phyloP scores from a whole-genome alignment of 2,113 vertebrate genomes.

The Hyla sarda region DNA sequence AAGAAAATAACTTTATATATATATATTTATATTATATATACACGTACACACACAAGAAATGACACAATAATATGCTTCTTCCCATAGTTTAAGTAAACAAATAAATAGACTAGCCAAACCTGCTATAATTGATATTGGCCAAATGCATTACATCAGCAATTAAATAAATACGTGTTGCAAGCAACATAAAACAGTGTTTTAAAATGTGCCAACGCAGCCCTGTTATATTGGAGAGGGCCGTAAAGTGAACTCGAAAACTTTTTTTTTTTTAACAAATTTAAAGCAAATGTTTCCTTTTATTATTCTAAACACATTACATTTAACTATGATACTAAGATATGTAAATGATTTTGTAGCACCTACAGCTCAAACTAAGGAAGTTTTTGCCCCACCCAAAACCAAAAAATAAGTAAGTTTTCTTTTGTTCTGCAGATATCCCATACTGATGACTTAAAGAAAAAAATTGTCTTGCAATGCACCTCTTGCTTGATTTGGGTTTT shows the following conservation, averaged over 20 bases:
- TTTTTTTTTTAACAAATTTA: slow-evolving; percentile 81
- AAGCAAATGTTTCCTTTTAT: slow-evolving; percentile 89
- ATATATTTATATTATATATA: slow-evolving; percentile 95
- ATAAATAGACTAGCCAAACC: slow-evolving; percentile 99
- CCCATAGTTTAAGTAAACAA: slow-evolving; percentile 98
- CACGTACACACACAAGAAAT: slow-evolving; percentile 93
- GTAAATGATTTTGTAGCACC: slow-evolving; percentile 99
- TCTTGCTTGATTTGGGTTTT: slow-evolving; percentile 99
- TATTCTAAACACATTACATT: slow-evolving; percentile 95
- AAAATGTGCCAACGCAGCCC: slow-evolving; percentile 86
- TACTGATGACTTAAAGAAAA: slow-evolving; percentile 95
- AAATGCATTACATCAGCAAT: slow-evolving; percentile 98
- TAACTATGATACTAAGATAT: slow-evolving; percentile 99
- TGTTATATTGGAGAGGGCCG: slow-evolving; percentile 83
- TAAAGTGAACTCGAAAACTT: slow-evolving; percentile 84
- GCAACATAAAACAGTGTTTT: slow-evolving; percentile 94
- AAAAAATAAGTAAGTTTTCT: slow-evolving; percentile 74
- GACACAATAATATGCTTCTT: slow-evolving; percentile 99
- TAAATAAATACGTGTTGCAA: slow-evolving; percentile 92
- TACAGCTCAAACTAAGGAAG: slow-evolving; percentile 99
- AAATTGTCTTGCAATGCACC: slow-evolving; percentile 96
- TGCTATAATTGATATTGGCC: slow-evolving; percentile 99
- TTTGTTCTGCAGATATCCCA: slow-evolving; percentile 93
- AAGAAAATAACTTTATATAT: slow-evolving; percentile 99
- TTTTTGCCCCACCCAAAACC: slow-evolving; percentile 84